Base-by-base conservation (phyloP, 2,113 vertebrate species). In the Brachypteracias leptosomus region DNA sequence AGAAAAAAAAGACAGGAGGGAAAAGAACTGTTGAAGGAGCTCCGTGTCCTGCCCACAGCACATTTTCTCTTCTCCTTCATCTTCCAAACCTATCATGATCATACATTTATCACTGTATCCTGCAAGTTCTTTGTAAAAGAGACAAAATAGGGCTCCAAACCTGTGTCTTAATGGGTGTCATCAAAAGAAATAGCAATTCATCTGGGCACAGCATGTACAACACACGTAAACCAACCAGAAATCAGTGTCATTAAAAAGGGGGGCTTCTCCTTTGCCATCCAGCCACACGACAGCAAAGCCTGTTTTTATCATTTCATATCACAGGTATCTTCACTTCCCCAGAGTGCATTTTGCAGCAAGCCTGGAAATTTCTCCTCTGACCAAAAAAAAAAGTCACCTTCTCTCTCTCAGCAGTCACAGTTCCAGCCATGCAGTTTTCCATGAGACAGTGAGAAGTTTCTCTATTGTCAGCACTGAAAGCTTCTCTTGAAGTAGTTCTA, bases 21-120 rank as follows among this genome's bases (percentile, higher is more conserved):
- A 74, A 74, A 83, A 89, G 31, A 86, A 90, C 63, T 31, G 65
- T 85, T 92, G 85, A 86, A 94, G 88, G 49, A 35, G 88, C 85
- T 58, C 62, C 10, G 16, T 65, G 85, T 61, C 59, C 67, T 86
- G 55, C 62, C 51, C 67, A 73, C n/a, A 94, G 63, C 46, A 73
- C 63, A 21, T 38, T 83, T 93, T 62, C 46, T 86, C 29, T 67
- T 72, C 73, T 80, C 63, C 89, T 88, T 76, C 25, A 76, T 83
- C 67, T 82, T 73, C 71, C 58, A 46, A 47, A 88, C 76, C 55
- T 36, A 82, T 36, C 71, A 47, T 24, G 40, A 73, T 42, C 71
- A 68, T 4, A 26, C n/a, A 88, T 77, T 40, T 29, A 91, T 83
- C 78, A 88, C 62, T 14, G 1, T 7, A 78, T 29, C 62, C 47